These are phyloP conservation scores for Eudemis profundana DNA, from an alignment of 2,888 invertebrate genomes.

Conservation along the genomic window DNA sequence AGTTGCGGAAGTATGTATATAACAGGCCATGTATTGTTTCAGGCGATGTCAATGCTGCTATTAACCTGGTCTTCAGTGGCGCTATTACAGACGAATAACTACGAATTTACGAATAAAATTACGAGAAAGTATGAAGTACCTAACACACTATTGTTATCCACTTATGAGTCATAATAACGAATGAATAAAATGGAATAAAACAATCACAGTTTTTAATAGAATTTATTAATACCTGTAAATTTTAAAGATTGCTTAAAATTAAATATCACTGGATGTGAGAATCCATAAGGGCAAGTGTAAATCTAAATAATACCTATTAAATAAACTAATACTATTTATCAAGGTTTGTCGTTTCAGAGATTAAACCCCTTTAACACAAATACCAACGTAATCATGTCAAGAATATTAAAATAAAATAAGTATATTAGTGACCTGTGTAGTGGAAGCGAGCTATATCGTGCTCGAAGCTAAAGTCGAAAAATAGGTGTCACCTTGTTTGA, in stretches of 20 bases:
- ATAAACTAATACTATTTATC: conserved; percentile 35
- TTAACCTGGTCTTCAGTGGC: conserved; percentile 93
- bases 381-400: conserved; percentile 16
- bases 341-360: conserved; percentile 23
- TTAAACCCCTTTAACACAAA: conserved; percentile 5
- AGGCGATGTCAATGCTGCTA: conserved; percentile 96
- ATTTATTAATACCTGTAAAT: conserved; percentile 60
- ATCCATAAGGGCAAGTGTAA: conserved; percentile 64
- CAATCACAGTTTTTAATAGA: conserved; percentile 45
- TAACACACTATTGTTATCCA: too few relatives aligned
- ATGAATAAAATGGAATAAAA: conserved; percentile 30
- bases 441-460: conserved; percentile 28
- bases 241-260: conserved; percentile 57
- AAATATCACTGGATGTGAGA: conserved; percentile 69
- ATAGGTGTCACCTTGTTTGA: conserved; percentile 32
- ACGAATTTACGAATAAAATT: not conserved
- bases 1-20: not conserved
- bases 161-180: not conserved
- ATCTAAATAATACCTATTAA: conserved; percentile 52
- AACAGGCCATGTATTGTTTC: conserved; percentile 51
- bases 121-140: too few relatives aligned
- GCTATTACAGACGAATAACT: conserved; percentile 71
- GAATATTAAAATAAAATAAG: conserved; percentile 10
- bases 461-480: conserved; percentile 25
- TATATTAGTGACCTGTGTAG: conserved; percentile 4